Conservation (phyloP, 2,113 vertebrate genomes). For the Turdus rufiventris region DNA sequence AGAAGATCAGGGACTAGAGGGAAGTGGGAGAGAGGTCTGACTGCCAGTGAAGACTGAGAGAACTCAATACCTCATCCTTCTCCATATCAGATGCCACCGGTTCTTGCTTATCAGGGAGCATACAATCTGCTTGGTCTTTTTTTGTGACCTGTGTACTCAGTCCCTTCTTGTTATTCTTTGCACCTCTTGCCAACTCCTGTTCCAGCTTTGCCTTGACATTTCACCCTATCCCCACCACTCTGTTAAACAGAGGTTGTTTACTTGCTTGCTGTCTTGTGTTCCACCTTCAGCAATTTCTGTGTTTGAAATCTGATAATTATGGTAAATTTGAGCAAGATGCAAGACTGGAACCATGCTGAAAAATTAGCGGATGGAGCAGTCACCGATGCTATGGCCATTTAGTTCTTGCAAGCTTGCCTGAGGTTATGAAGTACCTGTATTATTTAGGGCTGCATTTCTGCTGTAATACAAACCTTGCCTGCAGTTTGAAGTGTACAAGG, state of each 20-base stretch:
- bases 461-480: background rate
- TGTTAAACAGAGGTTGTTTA: background rate
- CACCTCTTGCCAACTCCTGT: accelerated
- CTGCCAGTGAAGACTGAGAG: background rate
- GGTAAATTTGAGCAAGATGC: background rate
- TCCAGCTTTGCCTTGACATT: background rate
- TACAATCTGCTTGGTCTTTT: background rate
- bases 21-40: background rate
- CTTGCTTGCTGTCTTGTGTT: background rate
- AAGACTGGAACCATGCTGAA: background rate
- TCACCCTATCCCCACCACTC: background rate
- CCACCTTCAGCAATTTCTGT: background rate
- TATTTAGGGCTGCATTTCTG: background rate
- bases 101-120: background rate
- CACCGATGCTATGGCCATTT: background rate
- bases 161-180: background rate
- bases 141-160: background rate
- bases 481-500: background rate
- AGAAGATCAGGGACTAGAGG: too few relatives aligned
- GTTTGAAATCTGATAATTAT: background rate
- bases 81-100: too few relatives aligned
- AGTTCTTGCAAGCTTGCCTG: background rate
- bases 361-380: background rate
- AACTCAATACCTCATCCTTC: background rate
- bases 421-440: background rate